phyloP scores from a whole-genome alignment of 1,140 invertebrate species.

The Philotrypesis tridentata region DNA sequence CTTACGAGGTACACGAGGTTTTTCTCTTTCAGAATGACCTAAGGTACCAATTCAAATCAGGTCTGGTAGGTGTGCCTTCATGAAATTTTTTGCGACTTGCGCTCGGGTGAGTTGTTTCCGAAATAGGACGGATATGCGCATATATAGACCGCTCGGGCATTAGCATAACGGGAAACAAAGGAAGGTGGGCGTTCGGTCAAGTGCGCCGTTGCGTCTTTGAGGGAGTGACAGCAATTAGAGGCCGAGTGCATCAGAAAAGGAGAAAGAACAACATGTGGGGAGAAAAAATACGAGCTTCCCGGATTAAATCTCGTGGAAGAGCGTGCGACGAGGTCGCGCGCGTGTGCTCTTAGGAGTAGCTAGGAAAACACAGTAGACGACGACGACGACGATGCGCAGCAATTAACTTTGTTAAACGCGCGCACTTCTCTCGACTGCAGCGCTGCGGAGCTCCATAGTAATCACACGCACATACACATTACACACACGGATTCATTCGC shows the following conservation, averaged over 20 bases:
- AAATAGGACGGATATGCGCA: too few relatives aligned
- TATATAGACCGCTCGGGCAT: too few relatives aligned
- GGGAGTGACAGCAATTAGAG: neutral
- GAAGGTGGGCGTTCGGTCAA: too few relatives aligned
- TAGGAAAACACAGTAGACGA: neutral
- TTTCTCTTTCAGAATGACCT: too few relatives aligned
- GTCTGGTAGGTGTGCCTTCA: too few relatives aligned
- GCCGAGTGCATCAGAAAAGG: neutral
- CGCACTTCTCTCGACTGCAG: neutral
- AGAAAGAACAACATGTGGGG: neutral
- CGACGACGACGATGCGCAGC: too few relatives aligned
- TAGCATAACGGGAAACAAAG: neutral
- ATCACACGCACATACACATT: neutral
- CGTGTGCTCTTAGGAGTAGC: too few relatives aligned
- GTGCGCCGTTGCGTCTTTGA: neutral
- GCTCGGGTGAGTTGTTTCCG: too few relatives aligned
- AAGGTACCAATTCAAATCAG: too few relatives aligned
- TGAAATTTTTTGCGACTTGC: too few relatives aligned
- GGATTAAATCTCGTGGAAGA: neutral
- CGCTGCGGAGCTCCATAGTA: neutral
- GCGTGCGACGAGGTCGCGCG: neutral
- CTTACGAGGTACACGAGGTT: too few relatives aligned
- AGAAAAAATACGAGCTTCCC: neutral
- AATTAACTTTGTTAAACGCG: neutral
- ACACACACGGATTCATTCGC: too few relatives aligned